Conservation (phyloP, 2,797 vertebrate genomes). For the Myotis pilosus region DNA sequence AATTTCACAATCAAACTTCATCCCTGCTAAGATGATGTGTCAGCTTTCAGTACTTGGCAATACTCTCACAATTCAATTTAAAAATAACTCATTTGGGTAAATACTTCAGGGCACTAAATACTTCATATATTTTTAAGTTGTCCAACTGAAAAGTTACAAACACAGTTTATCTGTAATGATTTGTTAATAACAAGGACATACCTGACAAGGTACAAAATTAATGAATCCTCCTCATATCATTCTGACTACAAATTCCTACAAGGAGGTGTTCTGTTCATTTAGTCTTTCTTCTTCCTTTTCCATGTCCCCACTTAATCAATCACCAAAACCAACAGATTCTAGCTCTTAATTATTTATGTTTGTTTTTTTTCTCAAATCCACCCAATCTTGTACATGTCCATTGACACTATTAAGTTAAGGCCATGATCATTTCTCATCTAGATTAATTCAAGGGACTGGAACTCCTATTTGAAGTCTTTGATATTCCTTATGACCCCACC, state of each 20-base stretch:
- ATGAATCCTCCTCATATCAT: background rate
- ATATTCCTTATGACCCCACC: background rate
- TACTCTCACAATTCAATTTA: background rate
- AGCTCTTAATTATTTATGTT: background rate
- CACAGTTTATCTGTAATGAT: slow-evolving; percentile 35
- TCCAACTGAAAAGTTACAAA: slow-evolving; percentile 15
- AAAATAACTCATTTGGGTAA: slow-evolving; percentile 56
- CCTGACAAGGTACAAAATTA: background rate
- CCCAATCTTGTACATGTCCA: background rate
- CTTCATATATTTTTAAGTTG: slow-evolving; percentile 14
- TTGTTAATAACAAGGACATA: slow-evolving; percentile 32
- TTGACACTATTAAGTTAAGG: background rate
- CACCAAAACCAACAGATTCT: background rate
- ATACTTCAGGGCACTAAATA: slow-evolving; percentile 31
- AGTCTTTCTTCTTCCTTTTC: background rate
- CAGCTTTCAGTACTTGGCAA: slow-evolving; percentile 42
- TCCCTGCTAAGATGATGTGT: slow-evolving; percentile 26
- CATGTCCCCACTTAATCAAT: background rate
- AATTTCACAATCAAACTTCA: slow-evolving; percentile 58
- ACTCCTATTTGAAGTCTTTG: background rate
- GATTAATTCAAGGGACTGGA: background rate
- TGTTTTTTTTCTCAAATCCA: background rate
- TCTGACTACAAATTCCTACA: background rate
- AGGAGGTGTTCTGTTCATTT: background rate
- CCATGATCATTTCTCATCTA: background rate